phyloP scores from a whole-genome alignment of 2,113 vertebrate species.

The Plecotus auritus region DNA sequence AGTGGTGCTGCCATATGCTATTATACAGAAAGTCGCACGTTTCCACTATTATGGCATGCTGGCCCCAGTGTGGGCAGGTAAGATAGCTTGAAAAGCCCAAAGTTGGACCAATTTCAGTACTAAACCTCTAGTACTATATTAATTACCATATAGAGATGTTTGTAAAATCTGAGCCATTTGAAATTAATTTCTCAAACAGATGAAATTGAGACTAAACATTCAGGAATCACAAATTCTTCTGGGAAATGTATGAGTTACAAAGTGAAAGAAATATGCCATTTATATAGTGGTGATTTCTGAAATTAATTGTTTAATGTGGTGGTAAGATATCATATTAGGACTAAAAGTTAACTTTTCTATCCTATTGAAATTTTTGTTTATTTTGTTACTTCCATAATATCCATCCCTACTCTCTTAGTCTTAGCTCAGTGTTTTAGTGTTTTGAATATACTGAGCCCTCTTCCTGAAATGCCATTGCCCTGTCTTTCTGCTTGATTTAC shows the following conservation, averaged over 20 bases:
- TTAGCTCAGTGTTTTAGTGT: not conserved
- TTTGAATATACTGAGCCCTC: not conserved
- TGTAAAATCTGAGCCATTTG: not conserved
- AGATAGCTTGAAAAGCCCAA: not conserved
- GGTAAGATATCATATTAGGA: not conserved
- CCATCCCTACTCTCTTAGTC: not conserved
- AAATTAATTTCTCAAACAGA: not conserved
- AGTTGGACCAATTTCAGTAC: not conserved
- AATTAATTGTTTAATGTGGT: not conserved
- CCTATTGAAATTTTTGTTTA: not conserved
- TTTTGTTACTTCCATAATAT: not conserved
- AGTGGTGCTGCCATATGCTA: not conserved
- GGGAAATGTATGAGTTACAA: not conserved
- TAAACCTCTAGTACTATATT: slow-evolving; percentile 1
- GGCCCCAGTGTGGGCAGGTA: not conserved
- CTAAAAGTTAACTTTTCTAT: not conserved
- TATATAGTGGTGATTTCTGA: not conserved
- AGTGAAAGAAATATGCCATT: not conserved
- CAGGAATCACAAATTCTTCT: not conserved
- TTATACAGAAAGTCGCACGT: not conserved
- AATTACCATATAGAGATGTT: not conserved
- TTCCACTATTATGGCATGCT: not conserved
- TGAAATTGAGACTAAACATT: not conserved
- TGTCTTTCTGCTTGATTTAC: not conserved
- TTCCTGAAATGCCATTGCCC: not conserved